A percentile compares a stretch with the other conserved stretches of the same genome.
These are phyloP conservation scores for Acrobasis suavella DNA, from an alignment of 2,888 invertebrate species.

Conservation along the genomic window DNA sequence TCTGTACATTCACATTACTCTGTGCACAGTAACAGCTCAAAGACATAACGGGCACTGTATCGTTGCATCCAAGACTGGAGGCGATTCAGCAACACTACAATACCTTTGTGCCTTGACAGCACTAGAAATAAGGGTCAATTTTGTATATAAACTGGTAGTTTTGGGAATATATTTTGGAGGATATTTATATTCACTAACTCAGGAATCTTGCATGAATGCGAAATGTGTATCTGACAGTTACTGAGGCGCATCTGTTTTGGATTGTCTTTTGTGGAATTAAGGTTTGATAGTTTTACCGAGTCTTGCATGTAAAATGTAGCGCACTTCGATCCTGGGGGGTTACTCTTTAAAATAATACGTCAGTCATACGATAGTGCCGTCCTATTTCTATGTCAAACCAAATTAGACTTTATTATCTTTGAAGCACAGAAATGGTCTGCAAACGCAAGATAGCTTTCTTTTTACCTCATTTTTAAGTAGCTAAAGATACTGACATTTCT, in stretches of 20 bases:
- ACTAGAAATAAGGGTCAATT: not conserved
- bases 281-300: not conserved
- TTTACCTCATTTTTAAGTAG: too few relatives aligned
- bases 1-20: constrained; percentile 31
- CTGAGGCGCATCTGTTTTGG: constrained; percentile 21
- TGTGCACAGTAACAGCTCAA: constrained; percentile 38
- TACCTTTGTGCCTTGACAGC: constrained; percentile 15
- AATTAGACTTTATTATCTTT: too few relatives aligned
- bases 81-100: constrained; percentile 23
- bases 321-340: too few relatives aligned
- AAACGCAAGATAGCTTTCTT: too few relatives aligned
- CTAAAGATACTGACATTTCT: too few relatives aligned
- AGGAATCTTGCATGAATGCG: constrained; percentile 9
- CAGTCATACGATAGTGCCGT: too few relatives aligned
- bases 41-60: constrained; percentile 44
- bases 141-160: not conserved
- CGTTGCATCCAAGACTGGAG: constrained; percentile 29
- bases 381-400: too few relatives aligned
- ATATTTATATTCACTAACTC: constrained; percentile 23
- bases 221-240: constrained; percentile 1
- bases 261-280: not conserved
- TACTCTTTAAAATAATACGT: too few relatives aligned
- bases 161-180: not conserved
- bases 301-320: not conserved
- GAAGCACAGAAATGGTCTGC: too few relatives aligned